Base-by-base conservation (phyloP, 1,140 invertebrate species). In the Microplitis mediator region DNA sequence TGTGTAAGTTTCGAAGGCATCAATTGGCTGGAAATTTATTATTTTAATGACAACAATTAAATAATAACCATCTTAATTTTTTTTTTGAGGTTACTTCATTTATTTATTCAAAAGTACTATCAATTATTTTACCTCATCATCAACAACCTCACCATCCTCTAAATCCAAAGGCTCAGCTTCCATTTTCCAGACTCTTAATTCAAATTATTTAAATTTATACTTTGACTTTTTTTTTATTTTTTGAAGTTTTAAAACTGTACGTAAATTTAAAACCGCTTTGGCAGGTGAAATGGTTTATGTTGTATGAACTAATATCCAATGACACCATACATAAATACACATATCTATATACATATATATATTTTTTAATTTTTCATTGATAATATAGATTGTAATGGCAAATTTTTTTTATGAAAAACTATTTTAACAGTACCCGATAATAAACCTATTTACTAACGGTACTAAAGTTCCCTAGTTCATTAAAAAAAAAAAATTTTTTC, bases 81-180 rank as follows among this genome's bases (percentile, higher is more conserved):
- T 35, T 13, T 31, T 34, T 61, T 61, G 64, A 65, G 32, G 72
- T 14, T 36, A 79, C 56, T 80, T 39, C 81, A 79, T 75, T 70
- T 23, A 23, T 23, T 23, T 23, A 23, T 23, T 23, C 1, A 23
- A 23, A 65, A 61, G 45, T 73, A 76, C 75, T 52, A 68, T 56
- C 51, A 60, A 51, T 52, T 74, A 39, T 74, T 76, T 77, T 52
- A 85, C 84, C 82, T 85, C 85, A 56, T 86, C 80, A 16, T 86
- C 84, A 32, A 85, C 75, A 56, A 86, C 77, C 74, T 86, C 85
- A 14, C 85, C 85, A 62, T 86, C 85, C 66, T 86, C 85, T 3
- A 85, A 71, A 16, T 85, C 82, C 52, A 86, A 71, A n/a, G 82
- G 76, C 68, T 85, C 85, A 4, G 84, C 76, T 69, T 86, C 84